Evolutionary conservation across 1,140 invertebrate genomes (phyloP).

Genomic region (Frieseomelitta varia): DNA sequence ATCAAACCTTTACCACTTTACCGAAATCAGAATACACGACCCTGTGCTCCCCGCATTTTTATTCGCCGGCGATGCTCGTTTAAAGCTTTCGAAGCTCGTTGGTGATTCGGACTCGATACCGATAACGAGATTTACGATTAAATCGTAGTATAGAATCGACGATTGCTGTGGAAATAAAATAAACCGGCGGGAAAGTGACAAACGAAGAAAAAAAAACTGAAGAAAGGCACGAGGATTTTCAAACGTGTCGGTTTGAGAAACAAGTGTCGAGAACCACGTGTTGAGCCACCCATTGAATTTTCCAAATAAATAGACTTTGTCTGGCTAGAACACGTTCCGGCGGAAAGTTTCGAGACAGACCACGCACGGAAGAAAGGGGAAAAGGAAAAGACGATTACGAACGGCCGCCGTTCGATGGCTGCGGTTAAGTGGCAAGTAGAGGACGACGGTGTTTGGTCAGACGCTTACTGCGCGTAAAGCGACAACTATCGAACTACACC

Average conservation of each 20-base stretch:
- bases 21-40: background rate
- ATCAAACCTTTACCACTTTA: constrained; percentile 31
- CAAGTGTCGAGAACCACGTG: too few species aligned
- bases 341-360: background rate
- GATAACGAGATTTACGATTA: too few species aligned
- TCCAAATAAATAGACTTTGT: background rate
- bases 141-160: too few species aligned
- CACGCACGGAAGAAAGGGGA: background rate
- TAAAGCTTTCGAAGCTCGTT: background rate
- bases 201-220: too few species aligned
- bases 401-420: background rate
- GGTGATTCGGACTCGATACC: background rate
- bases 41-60: background rate
- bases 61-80: background rate
- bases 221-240: too few species aligned
- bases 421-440: background rate
- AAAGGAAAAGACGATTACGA: background rate
- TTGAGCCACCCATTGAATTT: too few species aligned
- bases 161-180: too few species aligned
- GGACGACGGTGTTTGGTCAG: background rate
- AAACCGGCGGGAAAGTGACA: too few species aligned
- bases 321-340: background rate
- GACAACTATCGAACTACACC: background rate
- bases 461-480: background rate
- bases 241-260: too few species aligned